Percentiles rank a stretch among this genome's conserved stretches.
Evolutionary conservation across 2,888 invertebrate genomes (phyloP).

Genomic region (Drosophila crucigera): DNA sequence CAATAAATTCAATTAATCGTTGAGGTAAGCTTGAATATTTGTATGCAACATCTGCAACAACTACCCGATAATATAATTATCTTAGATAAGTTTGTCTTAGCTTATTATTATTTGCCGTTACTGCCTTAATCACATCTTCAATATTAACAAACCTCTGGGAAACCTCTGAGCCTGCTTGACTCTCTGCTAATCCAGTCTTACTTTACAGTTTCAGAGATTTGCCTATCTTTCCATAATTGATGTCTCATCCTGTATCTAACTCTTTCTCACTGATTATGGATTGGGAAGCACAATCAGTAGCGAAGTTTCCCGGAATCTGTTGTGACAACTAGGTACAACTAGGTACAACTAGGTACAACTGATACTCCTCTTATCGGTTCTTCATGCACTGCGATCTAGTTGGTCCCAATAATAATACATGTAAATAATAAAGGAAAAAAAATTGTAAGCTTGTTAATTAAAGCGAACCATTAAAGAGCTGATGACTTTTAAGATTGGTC

Average conservation of each 20-base stretch:
- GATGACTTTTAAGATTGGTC: not conserved
- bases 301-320: not conserved
- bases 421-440: too few species aligned
- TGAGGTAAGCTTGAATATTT: constrained; percentile 19
- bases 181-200: not conserved
- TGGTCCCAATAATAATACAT: too few species aligned
- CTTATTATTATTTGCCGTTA: not conserved
- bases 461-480: too few species aligned
- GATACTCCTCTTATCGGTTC: not conserved
- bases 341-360: not conserved
- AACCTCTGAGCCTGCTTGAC: not conserved
- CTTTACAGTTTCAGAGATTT: not conserved
- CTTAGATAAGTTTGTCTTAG: not conserved
- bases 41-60: not conserved
- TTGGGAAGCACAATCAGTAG: too few species aligned
- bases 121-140: not conserved
- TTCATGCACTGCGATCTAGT: too few species aligned
- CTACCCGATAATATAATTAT: not conserved
- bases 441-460: too few species aligned
- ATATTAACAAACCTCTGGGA: not conserved
- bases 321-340: not conserved
- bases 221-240: too few species aligned
- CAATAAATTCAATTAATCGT: constrained; percentile 68
- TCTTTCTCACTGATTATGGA: too few species aligned
- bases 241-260: too few species aligned